Evolutionary conservation across 2,797 vertebrate species (phyloP), one percentile per base, ranked within the genome.

Genomic region (Craterocephalus amniculus): DNA sequence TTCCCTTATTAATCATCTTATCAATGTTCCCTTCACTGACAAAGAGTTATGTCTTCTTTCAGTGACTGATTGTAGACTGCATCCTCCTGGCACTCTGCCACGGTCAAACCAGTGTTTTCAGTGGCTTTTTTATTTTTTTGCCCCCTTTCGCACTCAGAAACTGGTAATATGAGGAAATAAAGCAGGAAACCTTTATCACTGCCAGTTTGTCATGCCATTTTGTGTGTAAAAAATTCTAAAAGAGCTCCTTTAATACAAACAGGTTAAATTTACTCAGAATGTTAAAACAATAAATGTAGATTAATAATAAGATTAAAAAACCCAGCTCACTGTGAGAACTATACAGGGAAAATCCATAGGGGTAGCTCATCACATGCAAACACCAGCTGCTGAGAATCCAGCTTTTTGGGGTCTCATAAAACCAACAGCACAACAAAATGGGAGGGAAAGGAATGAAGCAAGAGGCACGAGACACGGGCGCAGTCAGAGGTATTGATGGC

Each of bases 361-460:
- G 76, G 73, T 63, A 79, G 79, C 63, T 86, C 79, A 79, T 89
- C 83, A 79, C 85, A 89, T 77, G 84, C 74, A 84, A 88, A 84
- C 68, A 32, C 65, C 83, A 81, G 80, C 87, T 91, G 86, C 86
- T 67, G 78, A 55, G 78, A 89, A 73, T 67, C 79, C 77, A 74
- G 86, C 77, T 79, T 89, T 90, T 75, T 72, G 79, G 63, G 83
- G 85, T 70, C 75, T 90, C 88, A 74, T 94, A 94, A 94, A 94
- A 88, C 78, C 87, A 88, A 88, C 83, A 89, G 81, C 86, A 91
- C 92, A 92, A 92, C 81, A 85, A 83, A 68, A 72, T 34, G 72
- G 79, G 78, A 75, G 84, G 82, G 58, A 62, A 78, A 38, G 74
- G 65, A 80, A 67, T 76, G 58, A 79, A 55, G 76, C 75, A 63